Evolutionary conservation across 2,113 vertebrate species (phyloP).

Genomic region (Clarias magur): DNA sequence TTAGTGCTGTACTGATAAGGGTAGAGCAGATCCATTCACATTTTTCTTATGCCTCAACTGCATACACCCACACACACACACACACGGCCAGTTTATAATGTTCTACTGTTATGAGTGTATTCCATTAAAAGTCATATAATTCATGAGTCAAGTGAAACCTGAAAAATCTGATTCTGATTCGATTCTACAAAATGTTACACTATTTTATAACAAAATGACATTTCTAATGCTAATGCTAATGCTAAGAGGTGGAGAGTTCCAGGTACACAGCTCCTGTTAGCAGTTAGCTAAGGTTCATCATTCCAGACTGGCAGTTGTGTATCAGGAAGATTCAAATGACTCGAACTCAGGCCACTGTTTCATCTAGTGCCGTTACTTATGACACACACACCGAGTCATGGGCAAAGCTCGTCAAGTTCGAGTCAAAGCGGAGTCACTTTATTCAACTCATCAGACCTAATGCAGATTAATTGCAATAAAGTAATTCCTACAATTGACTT

Average conservation of each 20-base stretch:
- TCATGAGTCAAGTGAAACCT: not conserved
- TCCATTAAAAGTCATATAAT: not conserved
- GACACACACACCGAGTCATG: not conserved
- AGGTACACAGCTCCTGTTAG: not conserved
- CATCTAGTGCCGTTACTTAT: not conserved
- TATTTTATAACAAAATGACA: not conserved
- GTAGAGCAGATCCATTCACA: constrained; percentile 32
- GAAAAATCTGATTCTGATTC: not conserved
- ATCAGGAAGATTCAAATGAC: not conserved
- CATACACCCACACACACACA: not conserved
- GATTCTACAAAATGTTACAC: not conserved
- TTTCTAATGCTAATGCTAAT: not conserved
- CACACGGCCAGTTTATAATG: not conserved
- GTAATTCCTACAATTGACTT: not conserved
- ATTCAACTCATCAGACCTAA: not conserved
- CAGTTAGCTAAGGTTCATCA: not conserved
- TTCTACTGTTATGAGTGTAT: not conserved
- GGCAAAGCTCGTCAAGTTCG: not conserved
- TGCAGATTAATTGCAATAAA: not conserved
- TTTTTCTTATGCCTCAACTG: constrained; percentile 60
- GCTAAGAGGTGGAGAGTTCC: not conserved
- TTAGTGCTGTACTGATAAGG: not conserved
- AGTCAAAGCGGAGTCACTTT: not conserved
- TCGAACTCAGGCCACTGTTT: not conserved
- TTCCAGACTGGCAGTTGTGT: not conserved